These are phyloP conservation scores for Nasua narica DNA, from an alignment of 2,797 vertebrate species.

Conservation along the genomic window DNA sequence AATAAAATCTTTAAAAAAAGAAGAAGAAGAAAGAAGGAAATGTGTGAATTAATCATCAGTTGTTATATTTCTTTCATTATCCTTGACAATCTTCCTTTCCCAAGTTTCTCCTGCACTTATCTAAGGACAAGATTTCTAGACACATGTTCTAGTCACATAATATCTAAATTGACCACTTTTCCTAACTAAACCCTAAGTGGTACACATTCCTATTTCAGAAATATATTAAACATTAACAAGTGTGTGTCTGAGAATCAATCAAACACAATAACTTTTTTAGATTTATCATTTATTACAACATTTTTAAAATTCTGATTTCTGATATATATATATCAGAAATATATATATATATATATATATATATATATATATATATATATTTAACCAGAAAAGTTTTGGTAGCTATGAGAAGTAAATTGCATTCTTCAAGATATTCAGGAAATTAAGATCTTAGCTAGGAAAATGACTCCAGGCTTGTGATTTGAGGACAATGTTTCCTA, in stretches of 20 bases:
- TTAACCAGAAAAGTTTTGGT: not conserved
- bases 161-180: not conserved
- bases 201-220: not conserved
- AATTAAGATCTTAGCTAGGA: not conserved
- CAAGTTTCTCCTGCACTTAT: not conserved
- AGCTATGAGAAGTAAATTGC: not conserved
- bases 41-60: not conserved
- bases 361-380: not conserved
- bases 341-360: not conserved
- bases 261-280: not conserved
- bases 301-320: not conserved
- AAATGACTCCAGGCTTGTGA: not conserved
- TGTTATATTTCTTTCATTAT: not conserved
- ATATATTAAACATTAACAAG: not conserved
- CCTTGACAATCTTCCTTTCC: not conserved
- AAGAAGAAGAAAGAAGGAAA: not conserved
- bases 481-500: not conserved
- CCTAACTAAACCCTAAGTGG: not conserved
- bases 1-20: too few species aligned
- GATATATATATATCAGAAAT: not conserved
- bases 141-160: not conserved
- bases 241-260: not conserved
- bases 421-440: not conserved
- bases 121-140: not conserved
- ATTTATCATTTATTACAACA: not conserved